These are phyloP conservation scores for Gnathochromis pfefferi DNA, from an alignment of 2,113 vertebrate species.

Conservation along the genomic window DNA sequence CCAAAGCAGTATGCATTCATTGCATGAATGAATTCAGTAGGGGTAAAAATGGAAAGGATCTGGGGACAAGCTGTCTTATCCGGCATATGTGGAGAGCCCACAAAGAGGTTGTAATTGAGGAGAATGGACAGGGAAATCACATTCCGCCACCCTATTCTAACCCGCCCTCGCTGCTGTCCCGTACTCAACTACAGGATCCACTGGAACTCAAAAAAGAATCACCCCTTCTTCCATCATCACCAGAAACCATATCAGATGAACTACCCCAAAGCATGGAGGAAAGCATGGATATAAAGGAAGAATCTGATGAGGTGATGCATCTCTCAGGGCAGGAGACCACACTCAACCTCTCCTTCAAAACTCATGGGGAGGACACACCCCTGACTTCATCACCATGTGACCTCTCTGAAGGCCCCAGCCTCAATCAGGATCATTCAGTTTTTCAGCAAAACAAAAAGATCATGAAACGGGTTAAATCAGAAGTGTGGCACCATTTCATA, in stretches of 20 bases:
- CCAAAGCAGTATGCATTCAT: conserved; percentile 96
- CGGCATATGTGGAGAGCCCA: conserved; percentile 96
- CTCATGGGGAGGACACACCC: conserved; percentile 67
- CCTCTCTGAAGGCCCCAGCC: conserved; percentile 57
- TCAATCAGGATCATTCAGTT: conserved; percentile 69
- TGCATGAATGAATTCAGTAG: conserved; percentile 97
- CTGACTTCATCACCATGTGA: conserved; percentile 75
- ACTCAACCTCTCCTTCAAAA: conserved; percentile 72
- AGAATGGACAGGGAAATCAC: conserved; percentile 82
- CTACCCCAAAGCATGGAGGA: conserved; percentile 55
- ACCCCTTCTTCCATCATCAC: conserved; percentile 71
- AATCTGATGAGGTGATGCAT: conserved; percentile 69
- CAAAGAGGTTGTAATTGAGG: conserved; percentile 92
- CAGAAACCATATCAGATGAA: conserved; percentile 75
- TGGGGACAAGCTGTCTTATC: conserved; percentile 95
- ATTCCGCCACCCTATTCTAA: conserved; percentile 83
- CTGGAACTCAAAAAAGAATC: conserved; percentile 72
- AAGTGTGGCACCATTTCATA: conserved; percentile 93
- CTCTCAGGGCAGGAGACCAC: conserved; percentile 68
- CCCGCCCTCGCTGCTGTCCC: conserved; percentile 81
- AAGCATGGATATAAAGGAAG: conserved; percentile 68
- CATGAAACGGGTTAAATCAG: conserved; percentile 90
- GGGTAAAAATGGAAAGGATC: conserved; percentile 94
- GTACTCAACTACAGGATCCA: conserved; percentile 70
- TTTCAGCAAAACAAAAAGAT: conserved; percentile 93